These are phyloP conservation scores for Hemicrepidius hirtus DNA, from an alignment of 2,888 invertebrate genomes.

Conservation along the genomic window DNA sequence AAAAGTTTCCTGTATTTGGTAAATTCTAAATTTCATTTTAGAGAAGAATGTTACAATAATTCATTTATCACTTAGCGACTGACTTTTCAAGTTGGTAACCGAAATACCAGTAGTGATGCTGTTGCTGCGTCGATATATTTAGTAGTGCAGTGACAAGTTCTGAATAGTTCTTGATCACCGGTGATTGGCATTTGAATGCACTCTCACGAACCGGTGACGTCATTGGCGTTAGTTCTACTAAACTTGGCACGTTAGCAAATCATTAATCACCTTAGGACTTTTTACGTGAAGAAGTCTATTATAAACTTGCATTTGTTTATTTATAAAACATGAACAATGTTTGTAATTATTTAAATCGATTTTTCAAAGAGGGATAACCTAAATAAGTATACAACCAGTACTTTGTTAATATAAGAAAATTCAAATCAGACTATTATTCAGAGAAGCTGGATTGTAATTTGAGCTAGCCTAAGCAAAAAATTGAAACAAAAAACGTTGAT, in stretches of 20 bases:
- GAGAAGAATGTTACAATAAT: too few relatives aligned
- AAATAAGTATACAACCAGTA: too few relatives aligned
- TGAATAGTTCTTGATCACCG: constrained; percentile 60
- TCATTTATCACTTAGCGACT: not conserved
- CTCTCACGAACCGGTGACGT: constrained; percentile 54
- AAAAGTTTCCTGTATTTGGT: too few relatives aligned
- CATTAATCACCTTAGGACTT: constrained; percentile 51
- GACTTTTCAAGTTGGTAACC: constrained; percentile 21
- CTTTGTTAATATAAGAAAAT: too few relatives aligned
- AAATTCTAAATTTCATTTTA: not conserved
- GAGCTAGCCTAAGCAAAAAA: too few relatives aligned
- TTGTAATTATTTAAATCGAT: not conserved
- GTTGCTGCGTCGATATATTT: constrained; percentile 44
- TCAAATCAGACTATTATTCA: too few relatives aligned
- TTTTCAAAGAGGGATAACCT: not conserved
- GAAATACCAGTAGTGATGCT: constrained; percentile 46
- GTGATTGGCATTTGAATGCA: constrained; percentile 60
- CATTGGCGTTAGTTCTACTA: constrained; percentile 53
- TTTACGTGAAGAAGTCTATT: constrained; percentile 41
- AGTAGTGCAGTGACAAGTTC: constrained; percentile 55
- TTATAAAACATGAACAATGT: not conserved
- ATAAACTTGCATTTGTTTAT: constrained; percentile 36
- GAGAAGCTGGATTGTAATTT: too few relatives aligned
- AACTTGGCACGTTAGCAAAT: constrained; percentile 52
- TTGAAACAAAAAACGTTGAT: too few relatives aligned